A percentile compares a stretch with the other conserved stretches of the same genome.
Conservation (phyloP, 2,888 invertebrate species). For the Sphaerophoria rueppellii region DNA sequence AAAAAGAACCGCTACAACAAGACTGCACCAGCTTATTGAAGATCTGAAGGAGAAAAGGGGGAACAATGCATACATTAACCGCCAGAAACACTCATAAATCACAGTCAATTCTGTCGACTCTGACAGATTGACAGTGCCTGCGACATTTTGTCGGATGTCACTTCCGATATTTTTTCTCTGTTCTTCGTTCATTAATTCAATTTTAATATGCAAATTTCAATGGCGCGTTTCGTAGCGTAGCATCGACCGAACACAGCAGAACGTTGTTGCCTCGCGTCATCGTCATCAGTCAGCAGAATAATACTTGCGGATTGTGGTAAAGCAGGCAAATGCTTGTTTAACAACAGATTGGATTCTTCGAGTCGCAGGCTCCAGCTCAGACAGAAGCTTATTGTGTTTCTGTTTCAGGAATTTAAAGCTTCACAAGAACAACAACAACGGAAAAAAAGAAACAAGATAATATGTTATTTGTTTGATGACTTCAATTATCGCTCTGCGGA, state of each 20-base stretch:
- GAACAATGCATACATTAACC: constrained; percentile 55
- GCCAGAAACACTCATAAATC: constrained; percentile 66
- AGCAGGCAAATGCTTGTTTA: constrained; percentile 16
- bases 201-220: constrained; percentile 63
- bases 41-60: constrained; percentile 8
- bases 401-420: not conserved
- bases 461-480: constrained; percentile 40
- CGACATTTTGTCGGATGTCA: constrained; percentile 65
- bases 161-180: constrained; percentile 39
- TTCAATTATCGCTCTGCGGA: constrained; percentile 62
- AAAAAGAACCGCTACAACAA: constrained; percentile 24
- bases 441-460: constrained; percentile 5
- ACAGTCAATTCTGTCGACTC: constrained; percentile 61
- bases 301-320: not conserved
- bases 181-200: constrained; percentile 67
- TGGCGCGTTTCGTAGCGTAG: no score
- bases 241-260: no score
- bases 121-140: constrained; percentile 72
- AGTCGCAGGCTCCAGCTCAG: not conserved
- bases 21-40: not conserved
- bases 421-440: not conserved
- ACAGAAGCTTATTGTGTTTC: not conserved
- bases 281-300: no score
- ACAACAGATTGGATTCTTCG: constrained; percentile 37
- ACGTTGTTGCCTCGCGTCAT: no score